Base-by-base conservation (phyloP, 2,888 invertebrate species). In the Macropis europaea region DNA sequence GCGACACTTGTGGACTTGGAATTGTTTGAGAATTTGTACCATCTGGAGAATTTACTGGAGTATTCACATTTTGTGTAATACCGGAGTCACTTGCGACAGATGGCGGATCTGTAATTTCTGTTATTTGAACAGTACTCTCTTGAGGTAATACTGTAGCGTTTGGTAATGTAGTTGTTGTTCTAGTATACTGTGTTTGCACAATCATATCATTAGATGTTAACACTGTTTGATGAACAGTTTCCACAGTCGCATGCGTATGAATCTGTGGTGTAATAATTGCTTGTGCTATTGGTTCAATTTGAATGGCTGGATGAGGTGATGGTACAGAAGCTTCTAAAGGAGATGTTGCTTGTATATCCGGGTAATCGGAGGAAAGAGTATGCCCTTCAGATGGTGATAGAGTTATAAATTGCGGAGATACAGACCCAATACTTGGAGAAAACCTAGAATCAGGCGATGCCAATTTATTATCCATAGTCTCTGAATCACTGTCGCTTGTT, bases 401-500 rank as follows among this genome's bases (percentile, higher is more conserved):
- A 1, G 87, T 86, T n/a, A 85, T 76, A 19, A 88, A 88, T 48
- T 86, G 86, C 4, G 88, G 86, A 2, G 88, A 87, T 42, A 83
- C 78, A 0, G 86, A 85, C 5, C 82, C 83, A 22, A 81, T 73
- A 9, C 79, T 85, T 2, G 85, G 82, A 0, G 87, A 87, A 32
- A 87, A 88, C 57, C 82, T 75, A 5, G 89, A 89, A 38, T 87
- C 87, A 5, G 88, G 85, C 0, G 89, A 87, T 1, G 86, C 73
- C 3, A 85, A 56, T 54, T 88, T 88, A 60, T 87, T 86, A 57
- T 89, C 89, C 83, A 87, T 87, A 1, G 92, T 93, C 82, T 96
- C 96, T 24, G 95, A 95, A 84, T 96, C 96, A 85, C 95, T 95
- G 88, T 96, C 96, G 86, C 95, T 96, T 0, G 95, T 95, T 22